Base-by-base conservation (phyloP, 2,113 vertebrate species). In the Actenoides lindsayi region DNA sequence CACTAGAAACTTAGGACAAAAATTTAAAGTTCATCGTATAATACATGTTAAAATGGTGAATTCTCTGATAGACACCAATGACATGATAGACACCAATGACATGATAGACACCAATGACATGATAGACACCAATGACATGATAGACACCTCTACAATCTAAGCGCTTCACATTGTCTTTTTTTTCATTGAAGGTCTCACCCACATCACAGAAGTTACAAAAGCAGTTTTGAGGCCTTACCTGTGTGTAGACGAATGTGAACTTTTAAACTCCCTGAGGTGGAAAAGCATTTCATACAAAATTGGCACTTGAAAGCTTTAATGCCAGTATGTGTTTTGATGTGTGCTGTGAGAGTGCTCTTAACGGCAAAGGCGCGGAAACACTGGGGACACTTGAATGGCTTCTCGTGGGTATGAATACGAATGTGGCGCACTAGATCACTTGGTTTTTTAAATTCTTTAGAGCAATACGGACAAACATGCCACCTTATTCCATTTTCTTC, bases 221-320 rank as follows among this genome's bases (percentile, higher is more conserved):
- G 31, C 11, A 15, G 57, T 53, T 70, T 64, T 16, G 42, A 82
- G 44, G 35, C 33, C 97, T 98, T 98, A 99, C 99, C 99, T 97
- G 99, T 99, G 96, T 99, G 99, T 74, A 99, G 98, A 62, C 99
- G 99, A 98, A 99, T 99, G 96, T 99, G 99, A 90, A 99, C 99
- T 97, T 99, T 99, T 98, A 99, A 99, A 98, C 99, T 99, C 81
- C 99, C 99, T 69, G 99, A 99, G 83, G 99, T 99, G 97, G 99
- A 99, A 98, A 99, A 99, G 95, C 99, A 99, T 98, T 99, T 99
- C 97, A 99, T 98, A 97, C 99, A 99, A 98, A 97, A 98, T 88
- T 99, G 99, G 97, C 99, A 99, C 98, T 99, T 99, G 81, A 99
- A 99, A 82, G 99, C 99, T 98, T 99, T 99, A 97, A 99, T 98